Base-by-base conservation (phyloP, 2,113 vertebrate genomes). In the Ictalurus punctatus region DNA sequence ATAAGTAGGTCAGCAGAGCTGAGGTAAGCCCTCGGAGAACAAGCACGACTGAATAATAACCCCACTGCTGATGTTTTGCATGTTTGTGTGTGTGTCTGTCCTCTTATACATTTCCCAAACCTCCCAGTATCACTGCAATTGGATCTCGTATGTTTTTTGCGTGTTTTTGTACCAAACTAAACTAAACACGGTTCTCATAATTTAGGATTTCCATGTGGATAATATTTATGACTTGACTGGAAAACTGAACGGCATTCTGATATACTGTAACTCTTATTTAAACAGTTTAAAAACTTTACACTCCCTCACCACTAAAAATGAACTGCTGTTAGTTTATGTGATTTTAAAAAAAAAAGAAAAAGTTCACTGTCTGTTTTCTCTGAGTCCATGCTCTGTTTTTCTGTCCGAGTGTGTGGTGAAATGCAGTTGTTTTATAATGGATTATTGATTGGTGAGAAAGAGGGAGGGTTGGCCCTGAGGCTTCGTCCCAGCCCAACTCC, bases 391-490 rank as follows among this genome's bases (percentile, higher is more conserved):
- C 65, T 19, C 65, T 58, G 54, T 84, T 76, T 44, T 84, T 88
- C 25, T 90, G 74, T 92, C 84, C 34, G 85, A 79, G 87, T 74
- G 81, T 84, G 93, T 95, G 93, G 88, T 91, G 89, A 96, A 95
- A 94, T 96, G 95, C 95, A 95, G 96, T 96, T 96, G 94, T 96
- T 95, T 96, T 96, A 97, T 98, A 97, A 98, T 97, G 97, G 96
- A 96, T 96, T 98, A 98, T 97, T 98, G 98, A 98, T 97, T 94
- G 90, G 86, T 90, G 95, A 88, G 96, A 86, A 91, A 94, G 95
- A 87, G 91, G 95, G 95, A 94, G 94, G 95, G 94, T 95, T 92
- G 93, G 94, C 96, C 97, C 94, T 92, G 89, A 94, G 97, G 97
- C 96, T 94, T 94, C 94, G 96, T 95, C 96, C 96, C 93, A 94